Conservation (phyloP, 35 echinoderm and acorn worm species). For the Anneissia japonica region DNA sequence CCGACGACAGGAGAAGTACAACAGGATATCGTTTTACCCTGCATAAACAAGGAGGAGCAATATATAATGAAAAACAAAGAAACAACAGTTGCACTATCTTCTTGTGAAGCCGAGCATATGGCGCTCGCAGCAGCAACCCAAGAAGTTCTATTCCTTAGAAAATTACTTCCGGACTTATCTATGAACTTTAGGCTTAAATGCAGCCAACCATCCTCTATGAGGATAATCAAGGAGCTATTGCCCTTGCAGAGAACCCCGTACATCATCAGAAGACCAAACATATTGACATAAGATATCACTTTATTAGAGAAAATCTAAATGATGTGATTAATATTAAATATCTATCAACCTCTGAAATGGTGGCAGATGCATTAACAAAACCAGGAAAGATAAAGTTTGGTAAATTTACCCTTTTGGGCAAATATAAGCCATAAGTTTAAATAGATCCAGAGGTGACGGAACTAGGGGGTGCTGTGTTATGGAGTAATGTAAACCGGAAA, state of each 20-base stretch:
- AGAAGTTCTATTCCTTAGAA: conserved; percentile 22
- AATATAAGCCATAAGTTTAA: no score
- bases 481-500: no score
- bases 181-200: neutral
- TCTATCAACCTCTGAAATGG: conserved; percentile 27
- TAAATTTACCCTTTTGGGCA: no score
- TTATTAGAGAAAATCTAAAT: conserved; percentile 42
- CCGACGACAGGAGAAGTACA: conserved; percentile 16
- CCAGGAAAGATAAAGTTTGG: neutral
- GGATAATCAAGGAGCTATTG: conserved; percentile 43
- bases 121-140: conserved; percentile 28
- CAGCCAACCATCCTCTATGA: neutral
- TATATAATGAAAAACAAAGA: conserved; percentile 32
- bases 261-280: conserved; percentile 44
- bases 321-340: conserved; percentile 1
- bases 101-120: conserved; percentile 34
- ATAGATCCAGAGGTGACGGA: no score
- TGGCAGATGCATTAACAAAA: conserved; percentile 43
- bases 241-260: conserved; percentile 46
- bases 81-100: conserved; percentile 32
- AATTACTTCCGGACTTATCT: conserved; percentile 8
- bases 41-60: neutral
- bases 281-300: conserved; percentile 53
- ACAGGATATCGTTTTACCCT: conserved; percentile 30
- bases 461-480: no score